Conservation (phyloP, 2,888 invertebrate species). For the Tridacna gigas region DNA sequence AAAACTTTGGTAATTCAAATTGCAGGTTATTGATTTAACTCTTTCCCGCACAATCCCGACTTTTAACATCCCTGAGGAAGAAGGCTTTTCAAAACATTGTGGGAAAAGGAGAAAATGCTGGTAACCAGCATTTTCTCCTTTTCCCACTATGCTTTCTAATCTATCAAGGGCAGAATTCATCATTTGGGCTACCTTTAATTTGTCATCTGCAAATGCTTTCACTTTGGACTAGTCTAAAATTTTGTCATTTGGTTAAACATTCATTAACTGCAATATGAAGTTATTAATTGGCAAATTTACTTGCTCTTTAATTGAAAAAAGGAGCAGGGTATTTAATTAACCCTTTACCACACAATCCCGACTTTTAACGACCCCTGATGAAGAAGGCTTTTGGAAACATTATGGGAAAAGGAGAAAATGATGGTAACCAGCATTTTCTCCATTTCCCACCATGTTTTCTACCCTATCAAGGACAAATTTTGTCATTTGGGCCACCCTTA, state of each 20-base stretch:
- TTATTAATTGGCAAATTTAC: no score
- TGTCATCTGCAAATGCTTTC: no score
- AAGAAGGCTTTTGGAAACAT: background rate
- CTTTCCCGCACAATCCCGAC: background rate
- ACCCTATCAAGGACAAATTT: background rate
- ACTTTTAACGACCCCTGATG: background rate
- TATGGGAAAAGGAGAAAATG: slow-evolving; percentile 1
- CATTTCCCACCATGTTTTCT: background rate
- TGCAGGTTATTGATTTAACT: background rate
- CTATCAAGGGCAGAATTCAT: no score
- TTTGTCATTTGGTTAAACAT: no score
- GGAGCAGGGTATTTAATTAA: no score
- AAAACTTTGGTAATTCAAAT: no score
- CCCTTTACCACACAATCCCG: background rate
- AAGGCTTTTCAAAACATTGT: background rate
- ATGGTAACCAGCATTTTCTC: background rate
- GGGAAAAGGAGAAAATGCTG: background rate
- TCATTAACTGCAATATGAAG: no score
- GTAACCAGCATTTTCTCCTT: background rate
- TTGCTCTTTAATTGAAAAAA: no score
- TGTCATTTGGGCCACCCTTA: no score
- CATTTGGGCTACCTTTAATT: no score
- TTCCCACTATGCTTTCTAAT: background rate
- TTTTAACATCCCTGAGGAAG: background rate
- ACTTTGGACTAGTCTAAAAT: no score